Conservation (phyloP, 2,888 invertebrate genomes). For the Drosophila gaucha region DNA sequence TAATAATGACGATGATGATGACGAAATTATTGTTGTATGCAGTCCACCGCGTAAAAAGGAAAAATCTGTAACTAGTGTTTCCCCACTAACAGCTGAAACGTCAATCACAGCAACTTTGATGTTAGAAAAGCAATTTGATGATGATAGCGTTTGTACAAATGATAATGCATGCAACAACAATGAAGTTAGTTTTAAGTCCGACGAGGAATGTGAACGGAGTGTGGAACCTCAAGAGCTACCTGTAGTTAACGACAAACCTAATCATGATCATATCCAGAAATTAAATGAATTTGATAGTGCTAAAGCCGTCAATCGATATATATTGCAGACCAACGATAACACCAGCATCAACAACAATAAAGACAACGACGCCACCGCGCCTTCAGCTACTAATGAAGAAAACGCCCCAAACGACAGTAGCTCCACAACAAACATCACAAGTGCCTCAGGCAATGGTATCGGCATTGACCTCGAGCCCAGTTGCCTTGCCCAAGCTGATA, state of each 20-base stretch:
- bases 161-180: constrained; percentile 21
- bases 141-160: constrained; percentile 5
- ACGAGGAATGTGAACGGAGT: constrained; percentile 11
- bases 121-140: background rate
- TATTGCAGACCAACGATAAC: constrained; percentile 73
- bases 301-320: constrained; percentile 64
- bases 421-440: constrained; percentile 26
- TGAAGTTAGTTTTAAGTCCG: constrained; percentile 52
- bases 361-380: constrained; percentile 48
- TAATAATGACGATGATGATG: constrained; percentile 47
- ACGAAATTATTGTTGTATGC: constrained; percentile 68
- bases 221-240: constrained; percentile 25
- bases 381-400: constrained; percentile 52
- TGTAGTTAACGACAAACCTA: constrained; percentile 47
- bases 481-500: constrained; percentile 63
- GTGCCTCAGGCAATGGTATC: constrained; percentile 18
- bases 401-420: constrained; percentile 14
- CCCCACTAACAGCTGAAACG: background rate
- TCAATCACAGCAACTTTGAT: background rate
- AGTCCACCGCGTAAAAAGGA: constrained; percentile 49
- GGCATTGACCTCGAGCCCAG: constrained; percentile 13
- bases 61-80: no score
- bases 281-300: constrained; percentile 49
- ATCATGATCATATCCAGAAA: constrained; percentile 44
- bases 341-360: constrained; percentile 46